A percentile compares a stretch with the other conserved stretches of the same genome.
Evolutionary conservation across 2,113 vertebrate species (phyloP).

Genomic region (Eretmochelys imbricata): DNA sequence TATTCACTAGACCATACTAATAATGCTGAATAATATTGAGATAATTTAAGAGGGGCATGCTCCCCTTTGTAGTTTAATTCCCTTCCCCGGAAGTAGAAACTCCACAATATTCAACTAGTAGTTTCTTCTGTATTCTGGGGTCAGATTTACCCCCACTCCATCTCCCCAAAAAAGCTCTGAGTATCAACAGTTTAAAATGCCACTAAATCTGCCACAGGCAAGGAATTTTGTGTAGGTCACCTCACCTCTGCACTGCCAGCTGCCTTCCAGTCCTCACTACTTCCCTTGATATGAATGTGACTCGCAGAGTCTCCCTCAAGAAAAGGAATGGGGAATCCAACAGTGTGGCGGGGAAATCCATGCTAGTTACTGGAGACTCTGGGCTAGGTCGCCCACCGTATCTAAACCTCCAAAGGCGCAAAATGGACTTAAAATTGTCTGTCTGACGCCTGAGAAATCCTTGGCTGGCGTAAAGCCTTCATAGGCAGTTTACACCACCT

Average conservation of each 20-base stretch:
- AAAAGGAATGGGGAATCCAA: no score
- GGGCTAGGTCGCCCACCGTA: slow-evolving; percentile 22
- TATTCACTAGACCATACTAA: neutral
- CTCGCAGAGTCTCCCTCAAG: no score
- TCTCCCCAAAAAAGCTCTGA: no score
- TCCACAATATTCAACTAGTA: neutral
- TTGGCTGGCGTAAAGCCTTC: slow-evolving; percentile 17
- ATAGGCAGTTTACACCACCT: neutral
- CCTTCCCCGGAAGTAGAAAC: neutral
- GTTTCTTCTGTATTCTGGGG: neutral
- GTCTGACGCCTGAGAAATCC: neutral
- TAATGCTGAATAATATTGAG: neutral
- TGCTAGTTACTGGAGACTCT: neutral
- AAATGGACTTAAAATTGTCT: slow-evolving; percentile 31
- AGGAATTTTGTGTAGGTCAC: no score
- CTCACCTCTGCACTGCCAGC: no score
- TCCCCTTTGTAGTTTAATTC: neutral
- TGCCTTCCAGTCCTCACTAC: no score
- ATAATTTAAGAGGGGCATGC: neutral
- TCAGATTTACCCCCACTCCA: neutral
- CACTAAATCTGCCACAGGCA: no score
- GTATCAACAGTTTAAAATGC: no score
- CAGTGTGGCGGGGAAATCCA: no score
- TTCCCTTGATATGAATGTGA: no score
- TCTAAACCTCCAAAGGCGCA: slow-evolving; percentile 39